Base-by-base conservation (phyloP, 2,888 invertebrate species). In the Geophilus truncorum region DNA sequence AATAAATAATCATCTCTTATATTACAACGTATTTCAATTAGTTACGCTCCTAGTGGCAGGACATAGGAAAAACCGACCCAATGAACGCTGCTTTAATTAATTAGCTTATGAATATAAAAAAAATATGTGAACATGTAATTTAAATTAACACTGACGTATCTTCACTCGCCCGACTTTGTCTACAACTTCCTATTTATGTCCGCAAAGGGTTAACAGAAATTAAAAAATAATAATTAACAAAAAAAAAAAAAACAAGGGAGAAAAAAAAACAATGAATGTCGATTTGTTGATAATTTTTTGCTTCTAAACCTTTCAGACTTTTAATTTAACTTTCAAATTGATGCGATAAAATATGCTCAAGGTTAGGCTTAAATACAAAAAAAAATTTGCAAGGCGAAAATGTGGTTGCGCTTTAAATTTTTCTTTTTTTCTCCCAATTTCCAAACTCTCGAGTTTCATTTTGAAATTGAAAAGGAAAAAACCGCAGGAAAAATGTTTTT, bases 101-200 rank as follows among this genome's bases (percentile, higher is more conserved):
- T 70, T 70, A 70, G 70, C 70, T 70, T 70, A 70, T 25, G 28
- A 23, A 70, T 10, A 21, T 21, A 25, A 70, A 70, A 70, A 70
- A 25, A 70, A 28, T 70, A 70, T 70, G 70, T 70, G 70, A 70
- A 70, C 70, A 70, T 70, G 70, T 70, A 70, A 70, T 70, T 70
- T 70, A 25, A 70, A 70, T 70, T 70, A 70, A 70, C 70, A 70
- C 28, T n/a, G 70, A 70, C 70, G 70, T 70, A 70, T 70, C 70
- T 23, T 70, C 70, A 70, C 70, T 28, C 28, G n/a, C 9, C 70
- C 70, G 70, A 70, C 70, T 70, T 28, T 4, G 15, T 28, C 70
- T 70, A 70, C 70, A 70, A 70, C 70, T 70, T 70, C 70, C 70
- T 70, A 70, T 70, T 70, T 28, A 28, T 70, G 70, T 70, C n/a